Evolutionary conservation across 2,113 vertebrate genomes (phyloP).

Genomic region (Psophia crepitans): DNA sequence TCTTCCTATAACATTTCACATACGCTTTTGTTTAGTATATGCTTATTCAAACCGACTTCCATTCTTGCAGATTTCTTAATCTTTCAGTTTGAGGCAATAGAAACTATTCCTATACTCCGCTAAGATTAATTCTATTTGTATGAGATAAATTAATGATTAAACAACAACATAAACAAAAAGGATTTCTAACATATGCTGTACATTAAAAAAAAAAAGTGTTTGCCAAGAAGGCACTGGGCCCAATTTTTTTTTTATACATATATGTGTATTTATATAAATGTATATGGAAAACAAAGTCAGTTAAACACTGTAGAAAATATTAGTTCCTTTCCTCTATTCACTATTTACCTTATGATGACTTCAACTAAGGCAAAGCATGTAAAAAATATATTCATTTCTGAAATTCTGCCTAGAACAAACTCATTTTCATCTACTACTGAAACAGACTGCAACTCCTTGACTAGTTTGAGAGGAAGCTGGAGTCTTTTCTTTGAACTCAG

Average conservation of each 20-base stretch:
- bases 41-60: background rate
- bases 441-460: background rate
- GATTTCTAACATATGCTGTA: background rate
- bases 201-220: background rate
- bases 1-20: background rate
- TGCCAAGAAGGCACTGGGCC: background rate
- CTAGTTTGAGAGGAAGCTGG: background rate
- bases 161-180: background rate
- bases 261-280: too few relatives aligned
- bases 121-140: background rate
- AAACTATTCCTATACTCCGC: background rate
- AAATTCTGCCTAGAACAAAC: background rate
- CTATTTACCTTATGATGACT: background rate
- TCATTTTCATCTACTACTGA: background rate
- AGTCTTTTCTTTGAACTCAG: background rate
- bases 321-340: background rate
- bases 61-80: background rate
- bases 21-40: background rate
- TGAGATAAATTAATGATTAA: background rate
- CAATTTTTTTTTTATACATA: background rate
- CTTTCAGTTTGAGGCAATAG: background rate
- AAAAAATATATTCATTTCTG: background rate
- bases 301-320: background rate
- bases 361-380: background rate
- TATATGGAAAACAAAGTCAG: background rate